Evolutionary conservation across 2,888 invertebrate genomes (phyloP).

Genomic region (Orthosia incerta): DNA sequence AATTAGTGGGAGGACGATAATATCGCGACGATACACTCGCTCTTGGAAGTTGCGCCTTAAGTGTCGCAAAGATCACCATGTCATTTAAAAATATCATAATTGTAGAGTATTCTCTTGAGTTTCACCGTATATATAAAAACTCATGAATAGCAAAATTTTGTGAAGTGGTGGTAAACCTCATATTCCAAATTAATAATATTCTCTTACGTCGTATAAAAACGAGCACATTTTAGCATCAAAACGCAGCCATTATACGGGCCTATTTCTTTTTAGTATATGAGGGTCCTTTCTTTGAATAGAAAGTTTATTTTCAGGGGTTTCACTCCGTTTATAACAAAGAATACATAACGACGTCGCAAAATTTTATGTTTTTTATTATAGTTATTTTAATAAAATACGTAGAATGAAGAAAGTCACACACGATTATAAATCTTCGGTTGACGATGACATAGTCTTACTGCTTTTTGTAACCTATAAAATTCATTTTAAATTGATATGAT

Average conservation of each 20-base stretch:
- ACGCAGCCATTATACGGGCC: not conserved
- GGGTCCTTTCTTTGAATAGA: not conserved
- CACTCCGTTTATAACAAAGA: slow-evolving; percentile 1
- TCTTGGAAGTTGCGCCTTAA: not conserved
- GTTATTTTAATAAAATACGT: not conserved
- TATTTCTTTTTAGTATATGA: slow-evolving; percentile 18
- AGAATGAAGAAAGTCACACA: not conserved
- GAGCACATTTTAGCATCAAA: slow-evolving; percentile 3
- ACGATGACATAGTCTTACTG: too few relatives aligned
- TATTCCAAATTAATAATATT: slow-evolving; percentile 11
- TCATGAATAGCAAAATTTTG: not conserved
- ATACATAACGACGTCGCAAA: slow-evolving; percentile 9
- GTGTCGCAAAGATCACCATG: not conserved
- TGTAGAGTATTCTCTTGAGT: not conserved
- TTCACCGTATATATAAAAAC: slow-evolving; percentile 1
- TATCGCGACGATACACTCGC: too few relatives aligned
- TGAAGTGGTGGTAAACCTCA: slow-evolving; percentile 6
- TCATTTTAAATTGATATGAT: too few relatives aligned
- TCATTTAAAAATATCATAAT: not conserved
- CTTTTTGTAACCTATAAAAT: too few relatives aligned
- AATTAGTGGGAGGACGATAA: too few relatives aligned
- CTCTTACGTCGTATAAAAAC: slow-evolving; percentile 16
- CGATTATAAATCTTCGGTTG: too few relatives aligned
- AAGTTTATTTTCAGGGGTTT: slow-evolving; percentile 6
- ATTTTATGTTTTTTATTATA: not conserved